Percentiles rank a stretch among this genome's conserved stretches.
Conservation (phyloP, 1,140 invertebrate species). For the Coenobita brevimanus region DNA sequence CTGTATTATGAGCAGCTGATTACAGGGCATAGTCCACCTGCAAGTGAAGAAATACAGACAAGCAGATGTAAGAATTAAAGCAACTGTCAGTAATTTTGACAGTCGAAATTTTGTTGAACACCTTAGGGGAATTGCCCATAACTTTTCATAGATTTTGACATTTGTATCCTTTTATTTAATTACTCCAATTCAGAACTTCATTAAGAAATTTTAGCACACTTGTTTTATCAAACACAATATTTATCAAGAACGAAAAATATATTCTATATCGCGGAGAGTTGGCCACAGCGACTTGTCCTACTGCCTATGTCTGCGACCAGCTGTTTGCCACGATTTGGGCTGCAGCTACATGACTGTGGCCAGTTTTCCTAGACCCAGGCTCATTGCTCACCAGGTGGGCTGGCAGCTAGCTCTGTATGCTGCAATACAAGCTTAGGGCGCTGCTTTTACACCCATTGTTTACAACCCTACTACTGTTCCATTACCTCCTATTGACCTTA, state of each 20-base stretch:
- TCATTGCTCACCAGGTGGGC: no score
- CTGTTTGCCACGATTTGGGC: no score
- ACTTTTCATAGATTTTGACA: slow-evolving; percentile 34
- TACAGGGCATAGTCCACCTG: background rate
- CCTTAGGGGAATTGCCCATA: slow-evolving; percentile 32
- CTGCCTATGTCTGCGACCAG: no score
- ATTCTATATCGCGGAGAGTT: no score
- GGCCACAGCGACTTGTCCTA: no score
- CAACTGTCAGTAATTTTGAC: slow-evolving; percentile 17
- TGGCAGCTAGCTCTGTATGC: no score
- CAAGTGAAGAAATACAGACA: slow-evolving; percentile 22
- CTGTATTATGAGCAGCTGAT: slow-evolving; percentile 34
- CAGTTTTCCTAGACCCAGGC: no score
- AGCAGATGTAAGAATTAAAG: slow-evolving; percentile 25
- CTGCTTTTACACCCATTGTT: no score
- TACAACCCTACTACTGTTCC: no score
- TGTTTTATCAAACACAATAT: slow-evolving; percentile 9
- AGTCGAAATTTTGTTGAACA: slow-evolving; percentile 21
- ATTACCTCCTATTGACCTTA: no score
- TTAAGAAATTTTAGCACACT: background rate
- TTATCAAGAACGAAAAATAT: slow-evolving; percentile 18
- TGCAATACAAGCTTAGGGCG: no score
- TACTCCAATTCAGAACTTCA: slow-evolving; percentile 22
- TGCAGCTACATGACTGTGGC: no score
- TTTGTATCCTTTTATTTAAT: slow-evolving; percentile 3